Conservation (phyloP, 35 echinoderm and acorn worm species). For the Apostichopus californicus region DNA sequence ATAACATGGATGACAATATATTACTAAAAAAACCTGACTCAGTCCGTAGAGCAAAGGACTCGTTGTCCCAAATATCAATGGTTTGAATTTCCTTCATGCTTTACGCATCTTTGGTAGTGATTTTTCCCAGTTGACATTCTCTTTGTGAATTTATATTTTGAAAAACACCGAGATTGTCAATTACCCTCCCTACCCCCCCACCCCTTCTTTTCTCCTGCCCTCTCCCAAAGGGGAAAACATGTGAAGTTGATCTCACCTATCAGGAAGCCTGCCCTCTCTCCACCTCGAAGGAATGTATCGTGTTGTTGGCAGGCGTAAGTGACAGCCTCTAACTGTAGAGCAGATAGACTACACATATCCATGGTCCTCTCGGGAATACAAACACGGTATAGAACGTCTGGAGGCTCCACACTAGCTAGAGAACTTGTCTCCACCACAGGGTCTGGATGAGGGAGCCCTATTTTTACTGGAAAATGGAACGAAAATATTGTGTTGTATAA, state of each 20-base stretch:
- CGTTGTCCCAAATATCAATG: no score
- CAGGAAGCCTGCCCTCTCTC: constrained; percentile 89
- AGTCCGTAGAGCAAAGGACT: no score
- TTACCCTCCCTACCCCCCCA: no score
- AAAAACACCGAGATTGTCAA: no score
- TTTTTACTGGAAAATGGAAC: constrained; percentile 66
- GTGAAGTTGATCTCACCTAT: constrained; percentile 63
- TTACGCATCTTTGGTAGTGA: no score
- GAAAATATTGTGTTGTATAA: neutral
- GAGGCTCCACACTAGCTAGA: constrained; percentile 89
- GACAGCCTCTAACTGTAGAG: constrained; percentile 91
- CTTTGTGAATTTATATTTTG: no score
- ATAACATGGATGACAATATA: no score
- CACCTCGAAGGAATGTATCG: constrained; percentile 78
- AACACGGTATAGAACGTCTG: constrained; percentile 79
- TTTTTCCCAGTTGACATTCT: no score
- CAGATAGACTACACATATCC: constrained; percentile 81
- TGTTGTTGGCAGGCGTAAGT: constrained; percentile 99
- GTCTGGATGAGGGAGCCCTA: constrained; percentile 88
- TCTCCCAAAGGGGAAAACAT: no score
- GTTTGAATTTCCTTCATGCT: no score
- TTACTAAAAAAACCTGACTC: no score
- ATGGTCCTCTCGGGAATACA: constrained; percentile 88
- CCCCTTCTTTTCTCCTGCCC: no score
- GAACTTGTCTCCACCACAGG: constrained; percentile 97